Percentiles rank a stretch among this genome's conserved stretches.
These are phyloP conservation scores for Pyrrhosoma nymphula DNA, from an alignment of 2,888 invertebrate species.

Conservation along the genomic window DNA sequence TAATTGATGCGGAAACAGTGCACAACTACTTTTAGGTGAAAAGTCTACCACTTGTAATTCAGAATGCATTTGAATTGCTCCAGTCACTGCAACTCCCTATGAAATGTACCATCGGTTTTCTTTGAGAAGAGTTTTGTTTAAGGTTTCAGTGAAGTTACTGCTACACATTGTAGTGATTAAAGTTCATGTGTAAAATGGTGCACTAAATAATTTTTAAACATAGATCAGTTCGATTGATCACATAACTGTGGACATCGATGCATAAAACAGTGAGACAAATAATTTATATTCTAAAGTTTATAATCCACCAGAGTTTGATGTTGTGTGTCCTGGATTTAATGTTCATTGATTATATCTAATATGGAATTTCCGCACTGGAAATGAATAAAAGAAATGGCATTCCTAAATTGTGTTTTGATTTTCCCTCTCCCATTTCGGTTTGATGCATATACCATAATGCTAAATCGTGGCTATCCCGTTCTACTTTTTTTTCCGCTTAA, in stretches of 20 bases:
- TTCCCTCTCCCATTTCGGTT: too few species aligned
- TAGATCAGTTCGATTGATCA: slow-evolving; percentile 40
- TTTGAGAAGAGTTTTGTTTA: background rate
- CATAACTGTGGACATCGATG: slow-evolving; percentile 48
- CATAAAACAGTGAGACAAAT: slow-evolving; percentile 65
- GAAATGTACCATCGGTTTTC: slow-evolving; percentile 10
- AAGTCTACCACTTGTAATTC: background rate
- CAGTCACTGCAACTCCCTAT: slow-evolving; percentile 9
- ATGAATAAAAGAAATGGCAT: slow-evolving; percentile 61
- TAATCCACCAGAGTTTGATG: slow-evolving; percentile 66
- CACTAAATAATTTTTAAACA: slow-evolving; percentile 46
- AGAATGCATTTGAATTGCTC: background rate
- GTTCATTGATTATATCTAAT: slow-evolving; percentile 62
- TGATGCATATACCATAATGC: too few species aligned
- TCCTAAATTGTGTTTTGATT: background rate
- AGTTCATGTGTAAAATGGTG: slow-evolving; percentile 50
- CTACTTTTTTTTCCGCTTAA: too few species aligned
- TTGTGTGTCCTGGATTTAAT: slow-evolving; percentile 59
- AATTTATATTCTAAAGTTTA: slow-evolving; percentile 65
- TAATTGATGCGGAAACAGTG: slow-evolving; percentile 22
- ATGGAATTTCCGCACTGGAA: slow-evolving; percentile 53
- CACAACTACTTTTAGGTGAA: slow-evolving; percentile 54
- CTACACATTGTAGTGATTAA: slow-evolving; percentile 44
- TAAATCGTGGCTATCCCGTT: too few species aligned
- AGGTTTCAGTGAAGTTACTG: slow-evolving; percentile 35